Evolutionary conservation across 2,113 vertebrate genomes (phyloP), one percentile per base, ranked within the genome.

Genomic region (Sardina pilchardus): DNA sequence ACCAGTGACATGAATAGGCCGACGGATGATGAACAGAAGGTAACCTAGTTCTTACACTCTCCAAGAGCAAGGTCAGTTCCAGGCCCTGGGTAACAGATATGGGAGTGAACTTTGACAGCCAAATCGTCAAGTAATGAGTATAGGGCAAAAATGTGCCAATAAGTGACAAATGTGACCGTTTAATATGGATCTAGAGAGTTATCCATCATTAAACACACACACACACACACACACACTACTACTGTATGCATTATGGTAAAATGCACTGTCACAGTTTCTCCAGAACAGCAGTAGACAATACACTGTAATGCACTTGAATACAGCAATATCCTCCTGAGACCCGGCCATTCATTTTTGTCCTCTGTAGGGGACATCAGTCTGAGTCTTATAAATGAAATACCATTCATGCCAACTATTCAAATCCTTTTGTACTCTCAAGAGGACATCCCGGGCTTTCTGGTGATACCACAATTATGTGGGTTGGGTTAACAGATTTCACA

Each of bases 21-120:
- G 12, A 67, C 9, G 63, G 63, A 50, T 48, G 81, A 59, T 71
- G 86, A 83, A 80, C 80, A 81, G 83, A 89, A 83, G 48, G 44
- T 85, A 86, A 56, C 71, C 82, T 39, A 88, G 56, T 88, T 85
- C 75, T 80, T 6, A 45, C 63, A 48, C 78, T 82, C n/a, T 30
- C 63, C 63, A 67, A 67, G 53, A 59, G 21, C 53, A 59, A 59
- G 53, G 53, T 59, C 53, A 59, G 53, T 30, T 67, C 26, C 24
- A 67, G 63, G 63, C 63, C 63, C 59, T 30, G 7, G 59, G 59
- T 67, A 30, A 67, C 30, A 67, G n/a, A 67, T 67, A 30, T 67
- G 24, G 26, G 63, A 59, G 53, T 30, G 26, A 67, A 67, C 30
- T 30, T 30, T 67, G 63, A 26, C 63, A 67, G n/a, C 63, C 63